Base-by-base conservation (phyloP, 2,113 vertebrate genomes). In the Psettodes erumei region DNA sequence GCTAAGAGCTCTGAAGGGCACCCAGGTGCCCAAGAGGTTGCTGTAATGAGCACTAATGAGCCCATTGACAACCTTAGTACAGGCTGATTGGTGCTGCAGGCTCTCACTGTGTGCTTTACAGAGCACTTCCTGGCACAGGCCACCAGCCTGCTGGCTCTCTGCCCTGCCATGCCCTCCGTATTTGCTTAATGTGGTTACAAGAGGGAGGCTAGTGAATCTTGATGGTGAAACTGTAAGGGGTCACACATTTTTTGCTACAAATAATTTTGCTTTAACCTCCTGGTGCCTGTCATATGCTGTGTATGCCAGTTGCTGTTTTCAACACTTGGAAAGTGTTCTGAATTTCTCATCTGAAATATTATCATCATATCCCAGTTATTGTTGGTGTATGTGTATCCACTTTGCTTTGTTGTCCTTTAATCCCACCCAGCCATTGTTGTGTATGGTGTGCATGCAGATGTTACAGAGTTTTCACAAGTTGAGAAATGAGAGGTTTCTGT, bases 21-120 rank as follows among this genome's bases (percentile, higher is more conserved):
- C 91, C 90, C 93, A 94, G 93, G 93, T 94, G 93, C 92, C 90
- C 90, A 85, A 89, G 86, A 90, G 91, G 90, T 91, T 83, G 71
- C 78, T 81, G 89, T 90, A 94, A 94, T 94, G 91, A 94, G 91
- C 48, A 45, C 90, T 93, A 94, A 94, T 94, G 92, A 93, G 91
- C 87, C 91, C 87, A 94, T 94, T 94, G 91, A 92, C 91, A 93
- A 87, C 85, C 86, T 92, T 89, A 88, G 91, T 85, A 83, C 79
- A 75, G 81, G 83, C 90, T 94, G 93, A 93, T 94, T 94, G 92
- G 93, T 91, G 86, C 89, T 88, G 89, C 82, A 79, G 78, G 88
- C 87, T 88, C 87, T 89, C 80, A 86, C 90, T 89, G 83, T 90
- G 91, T 88, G 88, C 90, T 91, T 91, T 88, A 87, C 89, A 82